Evolutionary conservation across 2,113 vertebrate genomes (phyloP).

Genomic region (Erythrolamprus reginae): DNA sequence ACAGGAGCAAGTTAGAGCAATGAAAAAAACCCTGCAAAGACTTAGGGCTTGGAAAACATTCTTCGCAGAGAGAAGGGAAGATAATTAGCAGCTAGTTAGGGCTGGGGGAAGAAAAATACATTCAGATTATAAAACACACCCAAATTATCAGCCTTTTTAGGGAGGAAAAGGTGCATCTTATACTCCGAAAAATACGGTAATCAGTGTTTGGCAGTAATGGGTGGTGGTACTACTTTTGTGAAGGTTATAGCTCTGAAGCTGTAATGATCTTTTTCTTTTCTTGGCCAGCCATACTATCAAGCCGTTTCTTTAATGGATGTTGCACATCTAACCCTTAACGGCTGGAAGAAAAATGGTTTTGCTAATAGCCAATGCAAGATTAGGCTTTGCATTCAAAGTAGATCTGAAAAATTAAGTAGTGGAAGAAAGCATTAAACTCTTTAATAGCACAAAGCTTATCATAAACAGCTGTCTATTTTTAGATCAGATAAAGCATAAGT

Average conservation of each 20-base stretch:
- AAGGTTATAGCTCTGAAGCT: neutral
- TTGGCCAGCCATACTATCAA: slow-evolving; percentile 16
- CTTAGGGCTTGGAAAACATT: no score
- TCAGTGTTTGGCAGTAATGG: neutral
- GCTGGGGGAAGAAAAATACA: no score
- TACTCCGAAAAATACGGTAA: no score
- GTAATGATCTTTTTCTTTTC: slow-evolving; percentile 28
- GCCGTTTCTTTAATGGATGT: slow-evolving; percentile 36
- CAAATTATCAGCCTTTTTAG: no score
- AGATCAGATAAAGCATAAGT: neutral
- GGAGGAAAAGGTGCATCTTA: no score
- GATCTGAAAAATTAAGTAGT: neutral
- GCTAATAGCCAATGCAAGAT: neutral
- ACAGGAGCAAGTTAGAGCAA: no score
- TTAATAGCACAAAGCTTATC: neutral
- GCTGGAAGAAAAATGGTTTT: slow-evolving; percentile 25
- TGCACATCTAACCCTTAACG: slow-evolving; percentile 21
- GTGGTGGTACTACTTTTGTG: neutral
- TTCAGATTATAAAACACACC: no score
- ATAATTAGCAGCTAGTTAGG: no score
- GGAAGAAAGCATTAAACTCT: slow-evolving; percentile 6
- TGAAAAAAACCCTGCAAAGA: no score
- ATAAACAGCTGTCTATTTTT: neutral
- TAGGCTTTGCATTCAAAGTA: neutral
- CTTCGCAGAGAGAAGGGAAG: no score